Percentiles rank a stretch among this genome's conserved stretches.
phyloP scores from a whole-genome alignment of 2,113 vertebrate species.

The Caretta caretta region DNA sequence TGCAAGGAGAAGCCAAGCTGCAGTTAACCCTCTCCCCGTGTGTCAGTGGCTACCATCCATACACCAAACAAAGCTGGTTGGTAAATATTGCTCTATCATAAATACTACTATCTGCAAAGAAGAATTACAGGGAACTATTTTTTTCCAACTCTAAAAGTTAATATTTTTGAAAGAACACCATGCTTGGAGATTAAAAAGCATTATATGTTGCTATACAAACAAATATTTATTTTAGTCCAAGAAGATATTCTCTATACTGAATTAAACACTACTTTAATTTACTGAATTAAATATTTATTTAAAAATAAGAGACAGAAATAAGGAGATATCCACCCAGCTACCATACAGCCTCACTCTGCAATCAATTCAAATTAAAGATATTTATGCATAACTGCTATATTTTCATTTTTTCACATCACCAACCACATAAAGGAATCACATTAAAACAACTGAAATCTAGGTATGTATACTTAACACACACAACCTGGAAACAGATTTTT shows the following conservation, averaged over 20 bases:
- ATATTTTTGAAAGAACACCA: neutral
- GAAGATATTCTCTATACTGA: neutral
- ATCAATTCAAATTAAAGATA: neutral
- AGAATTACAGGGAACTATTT: conserved; percentile 9
- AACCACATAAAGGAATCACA: neutral
- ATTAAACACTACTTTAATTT: neutral
- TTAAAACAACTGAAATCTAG: neutral
- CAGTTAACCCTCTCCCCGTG: neutral
- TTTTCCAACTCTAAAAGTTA: neutral
- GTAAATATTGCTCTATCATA: conserved; percentile 12
- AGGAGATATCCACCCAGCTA: neutral
- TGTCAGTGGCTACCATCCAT: neutral
- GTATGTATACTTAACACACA: neutral
- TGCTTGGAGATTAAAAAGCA: conserved; percentile 11
- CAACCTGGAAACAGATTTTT: neutral
- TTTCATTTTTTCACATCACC: neutral
- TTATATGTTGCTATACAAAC: neutral
- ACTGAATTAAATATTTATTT: neutral
- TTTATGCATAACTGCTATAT: neutral
- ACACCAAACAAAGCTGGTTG: conserved; percentile 14
- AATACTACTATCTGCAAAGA: conserved; percentile 16
- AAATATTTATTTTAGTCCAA: neutral
- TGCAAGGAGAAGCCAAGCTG: conserved; percentile 16
- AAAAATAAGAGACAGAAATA: neutral
- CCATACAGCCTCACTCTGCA: neutral